A percentile compares a stretch with the other conserved stretches of the same genome.
Conservation (phyloP, 2,888 invertebrate genomes). For the Sphaeridia pumilis region DNA sequence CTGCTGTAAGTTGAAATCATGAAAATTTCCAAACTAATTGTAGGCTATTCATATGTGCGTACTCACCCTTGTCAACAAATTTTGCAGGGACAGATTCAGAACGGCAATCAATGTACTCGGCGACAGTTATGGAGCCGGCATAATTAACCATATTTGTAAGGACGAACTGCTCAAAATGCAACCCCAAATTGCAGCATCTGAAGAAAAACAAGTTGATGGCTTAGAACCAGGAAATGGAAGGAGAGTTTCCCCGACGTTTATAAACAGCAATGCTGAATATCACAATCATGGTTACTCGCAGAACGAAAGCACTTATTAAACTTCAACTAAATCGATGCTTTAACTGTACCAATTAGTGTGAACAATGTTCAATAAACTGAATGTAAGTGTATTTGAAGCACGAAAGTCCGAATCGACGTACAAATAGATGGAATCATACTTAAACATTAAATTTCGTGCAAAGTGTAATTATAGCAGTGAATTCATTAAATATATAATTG, state of each 20-base stretch:
- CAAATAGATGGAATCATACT: no score
- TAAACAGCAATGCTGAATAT: slow-evolving; percentile 1
- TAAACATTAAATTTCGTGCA: no score
- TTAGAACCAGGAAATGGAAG: background rate
- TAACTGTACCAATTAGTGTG: no score
- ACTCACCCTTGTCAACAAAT: no score
- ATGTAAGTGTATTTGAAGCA: no score
- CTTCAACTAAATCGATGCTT: no score
- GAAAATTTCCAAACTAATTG: no score
- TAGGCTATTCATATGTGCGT: no score
- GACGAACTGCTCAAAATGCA: slow-evolving; percentile 33
- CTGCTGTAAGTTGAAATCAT: slow-evolving; percentile 76
- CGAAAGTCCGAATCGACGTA: no score
- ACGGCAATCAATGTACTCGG: slow-evolving; percentile 42
- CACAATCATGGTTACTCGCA: background rate
- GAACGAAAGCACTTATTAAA: background rate
- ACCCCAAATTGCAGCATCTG: background rate
- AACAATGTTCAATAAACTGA: no score
- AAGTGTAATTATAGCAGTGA: no score
- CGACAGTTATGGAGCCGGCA: slow-evolving; percentile 47
- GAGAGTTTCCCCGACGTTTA: background rate
- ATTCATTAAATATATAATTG: no score
- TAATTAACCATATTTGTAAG: slow-evolving; percentile 42
- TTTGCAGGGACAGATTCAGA: slow-evolving; percentile 38
- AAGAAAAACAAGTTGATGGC: background rate